A percentile compares a stretch with the other conserved stretches of the same genome.
Evolutionary conservation across 2,888 invertebrate species (phyloP).

Genomic region (Ditula angustiorana): DNA sequence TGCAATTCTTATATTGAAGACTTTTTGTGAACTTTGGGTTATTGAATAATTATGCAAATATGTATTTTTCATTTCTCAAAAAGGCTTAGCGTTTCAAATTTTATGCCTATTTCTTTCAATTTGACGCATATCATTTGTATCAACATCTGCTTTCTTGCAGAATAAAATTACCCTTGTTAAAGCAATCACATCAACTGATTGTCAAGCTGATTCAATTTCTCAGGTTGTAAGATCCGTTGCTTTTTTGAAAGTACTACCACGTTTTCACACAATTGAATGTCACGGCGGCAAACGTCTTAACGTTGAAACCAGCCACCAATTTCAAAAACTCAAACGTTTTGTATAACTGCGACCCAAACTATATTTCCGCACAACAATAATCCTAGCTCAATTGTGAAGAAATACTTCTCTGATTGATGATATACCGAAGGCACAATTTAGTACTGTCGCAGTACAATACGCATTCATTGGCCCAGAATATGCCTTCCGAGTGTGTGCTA

Average conservation of each 20-base stretch:
- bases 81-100: neutral
- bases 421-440: conserved; percentile 66
- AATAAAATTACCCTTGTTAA: neutral
- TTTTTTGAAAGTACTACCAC: neutral
- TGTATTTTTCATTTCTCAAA: conserved; percentile 8
- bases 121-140: neutral
- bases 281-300: conserved; percentile 25
- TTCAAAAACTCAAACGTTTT: conserved; percentile 28
- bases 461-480: conserved; percentile 67
- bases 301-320: conserved; percentile 31
- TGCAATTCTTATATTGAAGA: conserved; percentile 59
- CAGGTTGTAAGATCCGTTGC: neutral
- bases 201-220: neutral
- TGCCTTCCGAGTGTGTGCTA: conserved; percentile 82
- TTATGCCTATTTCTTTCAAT: neutral
- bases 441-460: conserved; percentile 62
- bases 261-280: conserved; percentile 9
- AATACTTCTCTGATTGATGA: conserved; percentile 74
- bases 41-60: conserved; percentile 37
- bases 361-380: conserved; percentile 51
- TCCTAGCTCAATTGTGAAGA: conserved; percentile 67
- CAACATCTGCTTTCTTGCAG: neutral
- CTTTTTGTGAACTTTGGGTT: conserved; percentile 47
- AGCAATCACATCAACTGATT: neutral
- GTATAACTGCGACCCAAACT: conserved; percentile 20